Base-by-base conservation (phyloP, 2,888 invertebrate genomes). In the Ichneumon xanthorius region DNA sequence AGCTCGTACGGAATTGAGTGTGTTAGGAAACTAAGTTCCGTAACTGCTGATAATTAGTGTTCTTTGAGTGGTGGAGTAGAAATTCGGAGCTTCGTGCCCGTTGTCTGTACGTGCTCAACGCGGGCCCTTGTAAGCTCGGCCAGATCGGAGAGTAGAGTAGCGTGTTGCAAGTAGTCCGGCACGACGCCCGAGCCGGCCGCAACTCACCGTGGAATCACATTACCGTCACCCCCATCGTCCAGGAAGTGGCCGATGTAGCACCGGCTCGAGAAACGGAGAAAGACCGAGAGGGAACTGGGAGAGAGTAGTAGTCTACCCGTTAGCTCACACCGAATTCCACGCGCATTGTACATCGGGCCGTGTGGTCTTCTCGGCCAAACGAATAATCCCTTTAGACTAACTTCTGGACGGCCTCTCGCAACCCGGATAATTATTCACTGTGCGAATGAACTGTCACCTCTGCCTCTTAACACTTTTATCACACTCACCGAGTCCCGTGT, bases 341-440 rank as follows among this genome's bases (percentile, higher is more conserved):
- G 89, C 89, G 89, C 88, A 89, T 89, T 90, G 89, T 91, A 91
- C 91, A 90, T 90, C 89, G 65, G 71, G 61, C 73, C 79, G 70
- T 67, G 82, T 48, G 63, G 63, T 65, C 81, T 85, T 80, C 82
- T 67, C 81, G 86, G 90, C 90, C 88, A 88, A 89, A 90, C 91
- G 91, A 90, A 88, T 92, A 93, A 93, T 93, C 93, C 92, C 90
- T 91, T 93, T 92, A 92, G 91, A 89, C 92, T 90, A 93, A 93
- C 93, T 93, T 92, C 88, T 88, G 82, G 84, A 87, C 85, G 26
- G 58, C 58, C 58, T 77, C 83, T 79, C 80, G 78, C 80, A 75
- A 72, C 37, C 67, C 33, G 55, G 79, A 80, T 82, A 71, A 85
- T 85, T 82, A 85, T 76, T 55, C 71, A 26, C 65, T 80, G 9